Percentiles rank a stretch among this genome's conserved stretches.
Evolutionary conservation across 2,888 invertebrate species (phyloP).

Genomic region (Apomyelois bistriatella): DNA sequence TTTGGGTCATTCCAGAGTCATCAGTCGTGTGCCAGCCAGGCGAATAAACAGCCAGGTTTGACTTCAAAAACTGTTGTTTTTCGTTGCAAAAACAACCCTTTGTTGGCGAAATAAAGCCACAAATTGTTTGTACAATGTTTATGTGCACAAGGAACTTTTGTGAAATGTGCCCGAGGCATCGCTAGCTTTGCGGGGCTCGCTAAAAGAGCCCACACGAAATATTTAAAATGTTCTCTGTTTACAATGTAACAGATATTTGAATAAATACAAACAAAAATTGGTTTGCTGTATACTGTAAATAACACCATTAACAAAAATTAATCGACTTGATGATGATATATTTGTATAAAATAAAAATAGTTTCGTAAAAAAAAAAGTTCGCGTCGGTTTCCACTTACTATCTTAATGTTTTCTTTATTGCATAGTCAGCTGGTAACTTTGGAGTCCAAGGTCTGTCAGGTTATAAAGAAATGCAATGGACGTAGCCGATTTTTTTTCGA

Average conservation of each 20-base stretch:
- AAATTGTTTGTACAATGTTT: background rate
- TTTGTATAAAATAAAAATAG: no score
- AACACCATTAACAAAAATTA: no score
- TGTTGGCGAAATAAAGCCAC: background rate
- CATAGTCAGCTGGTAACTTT: no score
- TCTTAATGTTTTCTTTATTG: no score
- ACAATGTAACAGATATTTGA: background rate
- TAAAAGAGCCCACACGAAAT: background rate
- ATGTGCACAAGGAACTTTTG: conserved; percentile 29
- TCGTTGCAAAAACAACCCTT: background rate
- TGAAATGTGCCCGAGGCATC: conserved; percentile 33
- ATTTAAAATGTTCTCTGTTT: background rate
- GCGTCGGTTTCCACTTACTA: no score
- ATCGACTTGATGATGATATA: no score
- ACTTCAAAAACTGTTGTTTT: background rate
- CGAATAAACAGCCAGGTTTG: conserved; percentile 1
- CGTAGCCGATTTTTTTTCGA: no score
- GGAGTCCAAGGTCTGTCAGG: no score
- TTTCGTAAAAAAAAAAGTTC: no score
- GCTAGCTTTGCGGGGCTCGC: conserved; percentile 14
- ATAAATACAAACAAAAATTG: background rate
- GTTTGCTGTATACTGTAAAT: no score
- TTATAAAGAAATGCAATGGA: no score
- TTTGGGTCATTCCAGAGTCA: conserved; percentile 5
- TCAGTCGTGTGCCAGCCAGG: background rate